A percentile compares a stretch with the other conserved stretches of the same genome.
Evolutionary conservation across 2,888 invertebrate species (phyloP).

Genomic region (Nomada fabriciana): DNA sequence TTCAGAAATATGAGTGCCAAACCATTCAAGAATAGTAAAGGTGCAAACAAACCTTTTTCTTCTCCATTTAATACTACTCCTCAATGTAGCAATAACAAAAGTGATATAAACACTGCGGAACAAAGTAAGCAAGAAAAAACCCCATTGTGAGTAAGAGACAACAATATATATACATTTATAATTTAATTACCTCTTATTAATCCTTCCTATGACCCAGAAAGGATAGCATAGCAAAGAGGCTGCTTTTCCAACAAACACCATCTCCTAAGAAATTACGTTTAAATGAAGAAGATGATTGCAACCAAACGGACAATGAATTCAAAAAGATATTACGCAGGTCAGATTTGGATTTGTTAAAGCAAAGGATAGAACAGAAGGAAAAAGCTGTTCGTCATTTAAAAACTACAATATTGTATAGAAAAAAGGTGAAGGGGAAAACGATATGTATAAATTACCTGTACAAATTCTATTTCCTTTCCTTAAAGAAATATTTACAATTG

Average conservation of each 20-base stretch:
- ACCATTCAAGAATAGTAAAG: conserved; percentile 72
- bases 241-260: conserved; percentile 45
- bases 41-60: conserved; percentile 74
- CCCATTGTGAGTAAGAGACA: conserved; percentile 24
- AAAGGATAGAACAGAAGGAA: conserved; percentile 84
- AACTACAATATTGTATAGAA: conserved; percentile 62
- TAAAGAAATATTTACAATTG: conserved; percentile 19
- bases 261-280: conserved; percentile 57
- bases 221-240: conserved; percentile 51
- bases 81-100: conserved; percentile 19
- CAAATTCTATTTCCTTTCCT: neutral
- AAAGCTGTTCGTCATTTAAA: conserved; percentile 66
- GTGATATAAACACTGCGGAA: neutral
- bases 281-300: conserved; percentile 25
- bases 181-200: neutral
- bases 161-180: neutral
- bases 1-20: conserved; percentile 52
- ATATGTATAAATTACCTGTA: neutral
- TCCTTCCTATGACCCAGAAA: conserved; percentile 34
- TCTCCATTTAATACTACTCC: conserved; percentile 70
- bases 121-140: neutral
- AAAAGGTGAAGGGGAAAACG: conserved; percentile 62
- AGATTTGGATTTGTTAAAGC: conserved; percentile 84
- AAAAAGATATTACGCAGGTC: conserved; percentile 70
- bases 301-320: neutral